Evolutionary conservation across 2,888 invertebrate genomes (phyloP).

Genomic region (Electrophaes corylata): DNA sequence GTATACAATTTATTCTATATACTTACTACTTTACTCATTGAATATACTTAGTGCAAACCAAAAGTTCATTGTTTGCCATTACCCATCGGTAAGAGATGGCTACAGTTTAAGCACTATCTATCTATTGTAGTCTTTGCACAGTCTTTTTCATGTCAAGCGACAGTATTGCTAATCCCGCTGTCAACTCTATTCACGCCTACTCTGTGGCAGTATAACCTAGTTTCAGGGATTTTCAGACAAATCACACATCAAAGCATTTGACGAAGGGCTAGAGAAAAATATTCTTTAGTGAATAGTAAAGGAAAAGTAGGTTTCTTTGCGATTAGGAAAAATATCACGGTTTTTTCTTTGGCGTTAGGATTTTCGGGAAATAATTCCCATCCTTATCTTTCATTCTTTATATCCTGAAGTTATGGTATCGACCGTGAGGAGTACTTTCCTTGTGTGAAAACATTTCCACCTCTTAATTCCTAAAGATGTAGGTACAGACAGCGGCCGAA

Average conservation of each 20-base stretch:
- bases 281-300: background rate
- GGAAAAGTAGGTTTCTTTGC: background rate
- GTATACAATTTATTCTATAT: no score
- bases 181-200: background rate
- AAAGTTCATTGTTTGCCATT: no score
- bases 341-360: background rate
- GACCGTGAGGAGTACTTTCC: background rate
- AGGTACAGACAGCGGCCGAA: no score
- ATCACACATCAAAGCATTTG: constrained; percentile 8
- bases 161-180: background rate
- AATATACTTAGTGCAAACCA: no score
- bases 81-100: no score
- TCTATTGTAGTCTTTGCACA: no score
- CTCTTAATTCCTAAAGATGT: no score
- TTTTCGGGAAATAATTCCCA: background rate
- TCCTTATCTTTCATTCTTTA: background rate
- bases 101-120: no score
- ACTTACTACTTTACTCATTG: no score
- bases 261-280: constrained; percentile 3
- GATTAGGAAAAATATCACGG: background rate
- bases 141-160: no score
- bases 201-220: background rate
- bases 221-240: constrained; percentile 3
- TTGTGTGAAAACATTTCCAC: background rate
- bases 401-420: background rate